Evolutionary conservation across 1,140 invertebrate species (phyloP).

Genomic region (Phortica variegata): DNA sequence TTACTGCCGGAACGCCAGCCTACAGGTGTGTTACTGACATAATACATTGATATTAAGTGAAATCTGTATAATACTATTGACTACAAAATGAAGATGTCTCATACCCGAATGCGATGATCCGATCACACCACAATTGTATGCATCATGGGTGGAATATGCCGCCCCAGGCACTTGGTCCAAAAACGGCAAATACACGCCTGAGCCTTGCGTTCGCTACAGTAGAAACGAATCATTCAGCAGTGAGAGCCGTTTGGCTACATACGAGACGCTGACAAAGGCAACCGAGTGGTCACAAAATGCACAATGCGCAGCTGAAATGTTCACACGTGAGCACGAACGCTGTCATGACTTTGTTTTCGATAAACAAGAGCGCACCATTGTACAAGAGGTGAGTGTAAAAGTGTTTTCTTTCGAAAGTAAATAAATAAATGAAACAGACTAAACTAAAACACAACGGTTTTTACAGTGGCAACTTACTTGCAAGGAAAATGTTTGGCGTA

Average conservation of each 20-base stretch:
- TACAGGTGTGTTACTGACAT: constrained; percentile 53
- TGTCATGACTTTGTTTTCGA: constrained; percentile 61
- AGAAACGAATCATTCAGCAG: neutral
- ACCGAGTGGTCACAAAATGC: neutral
- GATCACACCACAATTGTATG: constrained; percentile 40
- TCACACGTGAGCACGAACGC: constrained; percentile 27
- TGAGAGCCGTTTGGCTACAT: constrained; percentile 6
- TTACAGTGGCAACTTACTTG: constrained; percentile 62
- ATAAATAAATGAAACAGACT: neutral
- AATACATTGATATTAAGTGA: too few species aligned
- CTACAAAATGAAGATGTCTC: constrained; percentile 57
- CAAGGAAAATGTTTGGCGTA: constrained; percentile 64
- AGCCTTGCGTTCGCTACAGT: constrained; percentile 33
- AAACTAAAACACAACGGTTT: neutral
- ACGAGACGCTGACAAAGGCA: constrained; percentile 2
- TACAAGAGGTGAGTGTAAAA: constrained; percentile 61
- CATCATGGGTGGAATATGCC: constrained; percentile 56
- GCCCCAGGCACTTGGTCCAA: constrained; percentile 53
- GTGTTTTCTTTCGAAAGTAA: neutral
- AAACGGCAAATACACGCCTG: constrained; percentile 38
- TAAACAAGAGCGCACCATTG: constrained; percentile 60
- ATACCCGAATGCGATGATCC: constrained; percentile 60
- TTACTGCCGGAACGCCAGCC: constrained; percentile 62
- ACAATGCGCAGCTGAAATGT: constrained; percentile 44
- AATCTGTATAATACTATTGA: neutral